Evolutionary conservation across 2,113 vertebrate species (phyloP), one percentile per base, ranked within the genome.

Genomic region (Colius striatus): DNA sequence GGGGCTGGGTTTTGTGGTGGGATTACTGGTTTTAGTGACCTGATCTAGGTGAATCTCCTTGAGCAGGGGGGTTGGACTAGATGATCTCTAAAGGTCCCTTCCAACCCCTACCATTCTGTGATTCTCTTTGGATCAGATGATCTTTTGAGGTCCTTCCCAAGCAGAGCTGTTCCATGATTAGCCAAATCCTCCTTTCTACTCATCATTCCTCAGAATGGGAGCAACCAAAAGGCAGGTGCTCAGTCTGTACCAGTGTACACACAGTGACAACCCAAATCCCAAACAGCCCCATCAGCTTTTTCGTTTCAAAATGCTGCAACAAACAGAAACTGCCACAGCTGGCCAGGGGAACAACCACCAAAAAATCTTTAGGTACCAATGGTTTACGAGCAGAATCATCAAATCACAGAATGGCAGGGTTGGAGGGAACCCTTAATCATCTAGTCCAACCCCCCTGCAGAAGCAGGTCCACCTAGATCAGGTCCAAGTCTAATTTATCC

Each of bases 1-100:
- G 15, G 0, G 0, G 27, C 63, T 6, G 15, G 0, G 0, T 25
- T 63, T 80, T 62, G 14, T 47, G 5, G 41, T 54, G 38, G 27
- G 16, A 47, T n/a, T 67, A 43, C 0, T 43, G 13, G 15, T 19
- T 86, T 91, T n/a, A 60, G 26, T 18, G 38, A 12, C 38, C 38
- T 41, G 38, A 41, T 12, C 38, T 41, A 41, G 38, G 38, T 41
- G 38, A 41, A 41, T 41, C 38, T 41, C 9, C 38, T 41, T 41
- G 38, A 41, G 38, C 38, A 41, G 12, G 38, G 38, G 38, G 38
- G 38, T 41, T 41, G 38, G 38, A 41, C 38, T 12, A 41, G 38
- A 41, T 41, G 38, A 41, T 41, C 38, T 12, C 38, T 41, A 41
- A 41, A 41, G 38, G 38, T 41, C 38, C 38, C 38, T 41, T 41